These are phyloP conservation scores for Andrena fulva DNA, from an alignment of 2,888 invertebrate species.

Conservation along the genomic window DNA sequence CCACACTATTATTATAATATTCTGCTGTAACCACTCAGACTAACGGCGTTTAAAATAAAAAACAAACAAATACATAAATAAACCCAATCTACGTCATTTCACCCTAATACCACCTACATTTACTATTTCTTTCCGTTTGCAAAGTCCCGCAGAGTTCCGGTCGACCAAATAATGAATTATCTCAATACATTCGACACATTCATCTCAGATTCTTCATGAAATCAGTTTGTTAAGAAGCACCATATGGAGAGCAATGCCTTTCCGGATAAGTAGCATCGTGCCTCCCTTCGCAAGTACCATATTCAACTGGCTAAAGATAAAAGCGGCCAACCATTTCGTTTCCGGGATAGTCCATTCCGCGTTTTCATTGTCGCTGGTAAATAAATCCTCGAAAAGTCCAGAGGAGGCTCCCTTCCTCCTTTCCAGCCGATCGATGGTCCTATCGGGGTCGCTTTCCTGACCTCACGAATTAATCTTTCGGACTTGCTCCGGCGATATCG, in stretches of 20 bases:
- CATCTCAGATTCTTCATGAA: background rate
- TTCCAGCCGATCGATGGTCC: slow-evolving; percentile 43
- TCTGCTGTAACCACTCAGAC: no score
- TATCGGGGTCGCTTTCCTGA: slow-evolving; percentile 36
- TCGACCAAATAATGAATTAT: background rate
- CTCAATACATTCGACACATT: background rate
- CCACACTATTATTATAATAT: no score
- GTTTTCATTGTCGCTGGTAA: slow-evolving; percentile 40
- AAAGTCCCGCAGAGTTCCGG: background rate
- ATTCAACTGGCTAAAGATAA: slow-evolving; percentile 22
- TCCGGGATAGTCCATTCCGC: slow-evolving; percentile 21
- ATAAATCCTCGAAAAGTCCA: slow-evolving; percentile 41
- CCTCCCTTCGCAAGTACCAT: background rate
- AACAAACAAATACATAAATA: no score
- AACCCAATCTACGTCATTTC: no score
- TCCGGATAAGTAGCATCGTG: background rate
- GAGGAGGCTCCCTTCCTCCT: background rate
- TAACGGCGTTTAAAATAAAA: no score
- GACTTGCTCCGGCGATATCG: slow-evolving; percentile 33
- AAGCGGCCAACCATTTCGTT: background rate
- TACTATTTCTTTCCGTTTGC: background rate
- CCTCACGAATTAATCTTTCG: slow-evolving; percentile 57
- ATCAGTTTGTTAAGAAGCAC: background rate
- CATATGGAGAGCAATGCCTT: background rate
- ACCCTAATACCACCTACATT: background rate